Percentiles rank a stretch among this genome's conserved stretches.
These are phyloP conservation scores for Gryllus longicercus DNA, from an alignment of 2,888 invertebrate species.

Conservation along the genomic window DNA sequence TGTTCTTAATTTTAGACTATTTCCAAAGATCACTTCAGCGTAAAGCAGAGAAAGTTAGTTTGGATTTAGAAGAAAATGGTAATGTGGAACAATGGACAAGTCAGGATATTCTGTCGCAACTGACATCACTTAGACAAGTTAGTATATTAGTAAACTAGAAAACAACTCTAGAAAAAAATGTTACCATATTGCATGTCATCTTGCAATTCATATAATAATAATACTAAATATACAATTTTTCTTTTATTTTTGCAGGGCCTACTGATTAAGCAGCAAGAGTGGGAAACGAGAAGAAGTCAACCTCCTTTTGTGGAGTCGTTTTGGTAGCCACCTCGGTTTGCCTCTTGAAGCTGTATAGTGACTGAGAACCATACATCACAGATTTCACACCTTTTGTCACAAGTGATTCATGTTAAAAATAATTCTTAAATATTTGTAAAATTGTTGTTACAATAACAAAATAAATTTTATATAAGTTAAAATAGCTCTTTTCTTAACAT, in stretches of 20 bases:
- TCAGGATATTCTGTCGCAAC: constrained; percentile 44
- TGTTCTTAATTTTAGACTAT: neutral
- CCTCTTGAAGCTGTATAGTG: too few species aligned
- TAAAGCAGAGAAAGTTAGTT: constrained; percentile 19
- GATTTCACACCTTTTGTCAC: too few species aligned
- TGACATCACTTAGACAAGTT: constrained; percentile 45
- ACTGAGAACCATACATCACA: too few species aligned
- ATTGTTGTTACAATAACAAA: too few species aligned
- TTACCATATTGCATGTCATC: neutral
- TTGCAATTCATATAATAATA: neutral
- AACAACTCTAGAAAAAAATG: neutral
- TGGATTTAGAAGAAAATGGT: constrained; percentile 27
- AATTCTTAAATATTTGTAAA: too few species aligned
- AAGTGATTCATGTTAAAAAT: too few species aligned
- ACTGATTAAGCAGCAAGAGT: constrained; percentile 53
- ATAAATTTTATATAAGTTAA: too few species aligned
- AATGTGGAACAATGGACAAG: constrained; percentile 42
- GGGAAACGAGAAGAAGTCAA: constrained; percentile 45
- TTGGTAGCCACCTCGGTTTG: constrained; percentile 11
- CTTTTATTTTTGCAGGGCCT: constrained; percentile 46
- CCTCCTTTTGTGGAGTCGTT: constrained; percentile 34
- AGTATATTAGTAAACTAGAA: constrained; percentile 26
- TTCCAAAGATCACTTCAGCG: constrained; percentile 24
- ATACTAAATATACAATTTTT: neutral
- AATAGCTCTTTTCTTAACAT: too few species aligned